phyloP scores from a whole-genome alignment of 2,113 vertebrate species.

The Penelope pileata region DNA sequence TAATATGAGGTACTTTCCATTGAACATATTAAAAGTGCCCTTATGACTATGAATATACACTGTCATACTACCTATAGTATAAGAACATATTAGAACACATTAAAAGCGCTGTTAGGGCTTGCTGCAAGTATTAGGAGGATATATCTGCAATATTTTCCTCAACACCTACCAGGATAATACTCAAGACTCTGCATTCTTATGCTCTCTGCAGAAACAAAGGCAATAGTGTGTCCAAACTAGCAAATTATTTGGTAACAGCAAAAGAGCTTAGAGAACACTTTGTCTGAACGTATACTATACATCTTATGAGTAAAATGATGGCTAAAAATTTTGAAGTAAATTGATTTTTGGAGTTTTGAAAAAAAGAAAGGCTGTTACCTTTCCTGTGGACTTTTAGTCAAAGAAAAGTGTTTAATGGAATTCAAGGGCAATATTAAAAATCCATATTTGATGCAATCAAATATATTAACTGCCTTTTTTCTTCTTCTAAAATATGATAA shows the following conservation, averaged over 20 bases:
- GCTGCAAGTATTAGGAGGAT: not conserved
- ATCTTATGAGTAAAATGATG: not conserved
- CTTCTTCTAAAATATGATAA: not conserved
- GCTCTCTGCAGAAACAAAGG: not conserved
- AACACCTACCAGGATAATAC: not conserved
- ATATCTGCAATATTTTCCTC: not conserved
- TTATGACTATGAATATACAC: not conserved
- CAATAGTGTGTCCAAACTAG: not conserved
- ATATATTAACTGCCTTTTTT: not conserved
- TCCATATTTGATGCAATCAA: not conserved
- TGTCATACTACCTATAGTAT: not conserved
- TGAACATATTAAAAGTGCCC: not conserved
- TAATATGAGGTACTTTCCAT: accelerated
- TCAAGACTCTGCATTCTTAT: not conserved
- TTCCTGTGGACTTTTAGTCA: not conserved
- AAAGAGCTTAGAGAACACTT: not conserved
- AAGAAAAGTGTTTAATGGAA: not conserved
- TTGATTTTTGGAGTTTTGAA: not conserved
- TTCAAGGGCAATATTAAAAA: not conserved
- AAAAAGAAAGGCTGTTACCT: not conserved
- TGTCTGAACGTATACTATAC: not conserved
- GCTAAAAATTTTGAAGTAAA: not conserved
- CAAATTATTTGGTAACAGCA: not conserved
- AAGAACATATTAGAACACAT: not conserved
- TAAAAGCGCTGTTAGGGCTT: not conserved